These are phyloP conservation scores for Pelecanus crispus DNA, from an alignment of 2,113 vertebrate genomes.

Conservation along the genomic window DNA sequence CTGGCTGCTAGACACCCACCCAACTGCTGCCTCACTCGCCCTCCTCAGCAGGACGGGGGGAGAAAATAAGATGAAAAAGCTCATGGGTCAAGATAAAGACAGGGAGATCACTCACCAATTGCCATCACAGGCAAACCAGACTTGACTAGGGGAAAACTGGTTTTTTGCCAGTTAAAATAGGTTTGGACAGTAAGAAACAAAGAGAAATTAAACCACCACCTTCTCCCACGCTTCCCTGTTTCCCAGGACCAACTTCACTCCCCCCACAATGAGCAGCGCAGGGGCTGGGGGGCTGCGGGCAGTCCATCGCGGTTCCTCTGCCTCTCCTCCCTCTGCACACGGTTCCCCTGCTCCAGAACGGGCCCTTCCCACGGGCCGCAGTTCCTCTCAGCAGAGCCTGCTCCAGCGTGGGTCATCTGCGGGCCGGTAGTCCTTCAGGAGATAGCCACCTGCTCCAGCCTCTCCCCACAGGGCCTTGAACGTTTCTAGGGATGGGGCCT, in stretches of 20 bases:
- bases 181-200: background rate
- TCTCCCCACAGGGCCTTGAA: background rate
- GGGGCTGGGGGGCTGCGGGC: rapidly evolving
- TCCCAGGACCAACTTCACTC: background rate
- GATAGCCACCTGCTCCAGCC: background rate
- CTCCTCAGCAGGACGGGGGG: background rate
- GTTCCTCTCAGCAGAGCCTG: background rate
- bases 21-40: rapidly evolving
- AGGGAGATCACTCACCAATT: rapidly evolving
- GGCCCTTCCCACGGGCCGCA: rapidly evolving
- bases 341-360: background rate
- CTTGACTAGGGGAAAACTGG: rapidly evolving
- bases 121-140: background rate
- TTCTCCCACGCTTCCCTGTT: background rate
- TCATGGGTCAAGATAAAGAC: rapidly evolving
- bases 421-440: background rate
- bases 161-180: background rate
- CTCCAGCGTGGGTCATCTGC: rapidly evolving
- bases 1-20: background rate
- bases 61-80: background rate
- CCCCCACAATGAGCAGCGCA: rapidly evolving
- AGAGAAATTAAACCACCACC: background rate
- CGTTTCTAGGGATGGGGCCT: too few relatives aligned
- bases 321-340: rapidly evolving
- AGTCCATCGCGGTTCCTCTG: background rate